These are phyloP conservation scores for Petaurus breviceps DNA, from an alignment of 2,113 vertebrate species.

Conservation along the genomic window DNA sequence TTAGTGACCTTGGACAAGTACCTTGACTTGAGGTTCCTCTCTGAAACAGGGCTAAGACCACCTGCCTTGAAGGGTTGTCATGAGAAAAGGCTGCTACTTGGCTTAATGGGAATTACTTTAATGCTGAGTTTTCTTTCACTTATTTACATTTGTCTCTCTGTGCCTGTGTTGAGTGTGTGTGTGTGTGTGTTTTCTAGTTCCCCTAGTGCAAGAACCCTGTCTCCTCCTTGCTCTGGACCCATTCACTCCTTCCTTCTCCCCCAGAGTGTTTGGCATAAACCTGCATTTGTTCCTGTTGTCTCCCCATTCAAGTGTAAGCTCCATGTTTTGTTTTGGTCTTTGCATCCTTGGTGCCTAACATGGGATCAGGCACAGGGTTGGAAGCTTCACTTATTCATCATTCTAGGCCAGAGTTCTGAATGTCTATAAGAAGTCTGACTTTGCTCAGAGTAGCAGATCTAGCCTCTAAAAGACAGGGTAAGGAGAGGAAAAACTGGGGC, in stretches of 20 bases:
- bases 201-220: no score
- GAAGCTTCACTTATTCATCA: background rate
- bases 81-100: background rate
- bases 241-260: background rate
- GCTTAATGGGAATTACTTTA: background rate
- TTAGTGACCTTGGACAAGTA: background rate
- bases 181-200: background rate
- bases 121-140: background rate
- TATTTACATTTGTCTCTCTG: background rate
- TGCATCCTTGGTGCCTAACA: background rate
- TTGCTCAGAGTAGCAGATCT: background rate
- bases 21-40: background rate
- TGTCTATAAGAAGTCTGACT: background rate
- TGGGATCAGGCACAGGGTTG: background rate
- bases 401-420: background rate
- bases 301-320: background rate
- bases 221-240: background rate
- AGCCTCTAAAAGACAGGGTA: background rate
- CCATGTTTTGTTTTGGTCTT: background rate
- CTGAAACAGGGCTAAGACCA: background rate
- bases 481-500: background rate
- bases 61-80: background rate
- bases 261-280: background rate
- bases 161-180: background rate
- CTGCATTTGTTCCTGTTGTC: background rate